Evolutionary conservation across 2,113 vertebrate genomes (phyloP), one percentile per base, ranked within the genome.

Genomic region (Cyanistes caeruleus): DNA sequence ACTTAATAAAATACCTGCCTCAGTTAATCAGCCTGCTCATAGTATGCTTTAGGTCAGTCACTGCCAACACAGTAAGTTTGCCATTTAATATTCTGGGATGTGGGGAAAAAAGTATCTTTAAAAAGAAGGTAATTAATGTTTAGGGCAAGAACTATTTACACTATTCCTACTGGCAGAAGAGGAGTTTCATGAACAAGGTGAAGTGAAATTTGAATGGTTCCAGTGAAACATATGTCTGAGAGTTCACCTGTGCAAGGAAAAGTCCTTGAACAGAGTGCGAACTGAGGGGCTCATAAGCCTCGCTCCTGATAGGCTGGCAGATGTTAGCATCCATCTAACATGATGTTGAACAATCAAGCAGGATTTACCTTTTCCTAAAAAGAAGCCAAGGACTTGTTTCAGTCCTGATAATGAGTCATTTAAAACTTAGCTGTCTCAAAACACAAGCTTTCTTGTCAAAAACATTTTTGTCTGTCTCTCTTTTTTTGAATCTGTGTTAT

Each of bases 271-370:
- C 30, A 68, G 63, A 65, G 49, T 5, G 4, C 15, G 80, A 82
- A 39, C 15, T 0, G 0, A 55, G 63, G 49, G 27, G 20, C 37
- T 93, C 0, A 0, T 35, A 30, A n/a, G 44, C 23, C 25, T 74
- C 13, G 2, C 28, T 89, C 12, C 69, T 46, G 28, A 7, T 16
- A 23, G 39, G 41, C 53, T 73, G 52, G 51, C 46, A 84, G 55
- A 14, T 5, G 5, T 35, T 48, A 65, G 43, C 31, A 55, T 43
- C 24, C 22, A 13, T 48, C 15, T 56, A 44, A 87, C 0, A 0
- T 6, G 16, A 6, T 2, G 0, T 14, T 43, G 55, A 74, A 63
- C 44, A 53, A 35, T 12, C 37, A 84, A 74, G 53, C 15, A 53
- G 31, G 25, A 49, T 75, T 55, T 74, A 48, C 10, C 16, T 59